A percentile compares a stretch with the other conserved stretches of the same genome.
Conservation (phyloP, 2,888 invertebrate genomes). For the Oxyteleia sp. region DNA sequence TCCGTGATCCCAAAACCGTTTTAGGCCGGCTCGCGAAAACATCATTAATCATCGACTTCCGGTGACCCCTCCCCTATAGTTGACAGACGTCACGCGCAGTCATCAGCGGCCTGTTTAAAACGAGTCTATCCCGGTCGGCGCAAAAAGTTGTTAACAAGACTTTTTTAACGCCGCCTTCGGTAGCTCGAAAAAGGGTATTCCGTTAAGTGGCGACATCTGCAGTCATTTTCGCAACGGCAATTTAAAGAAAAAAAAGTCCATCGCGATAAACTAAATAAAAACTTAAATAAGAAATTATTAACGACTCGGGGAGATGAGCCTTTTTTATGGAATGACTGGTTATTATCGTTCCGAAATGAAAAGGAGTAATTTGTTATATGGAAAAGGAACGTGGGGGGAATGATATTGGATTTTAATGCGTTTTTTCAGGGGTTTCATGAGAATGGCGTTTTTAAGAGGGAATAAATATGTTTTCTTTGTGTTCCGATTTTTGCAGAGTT, state of each 20-base stretch:
- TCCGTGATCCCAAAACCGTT: constrained; percentile 56
- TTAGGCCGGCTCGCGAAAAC: constrained; percentile 63
- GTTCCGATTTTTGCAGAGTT: neutral
- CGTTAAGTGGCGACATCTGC: too few species aligned
- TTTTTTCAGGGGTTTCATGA: neutral
- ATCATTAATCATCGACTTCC: constrained; percentile 72
- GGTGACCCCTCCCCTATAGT: constrained; percentile 51
- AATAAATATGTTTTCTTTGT: neutral
- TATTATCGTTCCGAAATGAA: constrained; percentile 6
- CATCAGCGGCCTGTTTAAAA: constrained; percentile 68
- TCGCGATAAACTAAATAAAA: too few species aligned
- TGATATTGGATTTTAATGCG: neutral
- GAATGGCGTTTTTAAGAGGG: neutral
- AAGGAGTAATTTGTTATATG: constrained; percentile 10
- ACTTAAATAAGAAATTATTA: constrained; percentile 19
- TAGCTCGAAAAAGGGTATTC: too few species aligned
- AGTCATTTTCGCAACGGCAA: too few species aligned
- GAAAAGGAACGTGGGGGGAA: neutral
- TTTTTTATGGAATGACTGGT: constrained; percentile 5
- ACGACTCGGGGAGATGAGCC: neutral
- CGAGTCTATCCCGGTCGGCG: constrained; percentile 40
- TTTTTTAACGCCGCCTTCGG: too few species aligned
- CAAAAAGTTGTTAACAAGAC: too few species aligned
- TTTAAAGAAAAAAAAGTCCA: too few species aligned
- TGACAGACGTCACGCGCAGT: constrained; percentile 71